Conservation (phyloP, 2,888 invertebrate species). For the Sisyra terminalis region DNA sequence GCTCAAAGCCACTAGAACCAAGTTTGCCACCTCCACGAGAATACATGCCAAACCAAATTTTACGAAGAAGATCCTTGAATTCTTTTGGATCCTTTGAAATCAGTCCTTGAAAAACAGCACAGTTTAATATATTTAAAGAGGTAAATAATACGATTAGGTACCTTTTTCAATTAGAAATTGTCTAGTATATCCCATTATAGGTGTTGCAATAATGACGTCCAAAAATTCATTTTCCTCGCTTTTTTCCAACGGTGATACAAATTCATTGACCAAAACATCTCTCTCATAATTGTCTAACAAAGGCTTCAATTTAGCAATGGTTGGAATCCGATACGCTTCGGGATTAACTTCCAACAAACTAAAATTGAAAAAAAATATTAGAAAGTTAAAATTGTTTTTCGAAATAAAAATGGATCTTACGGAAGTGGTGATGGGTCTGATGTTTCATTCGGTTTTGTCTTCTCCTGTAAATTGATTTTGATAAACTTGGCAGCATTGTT, state of each 20-base stretch:
- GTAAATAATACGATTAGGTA: slow-evolving; percentile 18
- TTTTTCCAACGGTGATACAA: slow-evolving; percentile 56
- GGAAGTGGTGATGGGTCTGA: slow-evolving; percentile 62
- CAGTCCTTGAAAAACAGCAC: neutral
- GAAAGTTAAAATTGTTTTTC: too few species aligned
- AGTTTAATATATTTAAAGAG: too few species aligned
- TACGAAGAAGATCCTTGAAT: slow-evolving; percentile 54
- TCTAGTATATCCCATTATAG: slow-evolving; percentile 56
- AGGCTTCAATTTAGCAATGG: slow-evolving; percentile 52
- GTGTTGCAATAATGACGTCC: slow-evolving; percentile 57
- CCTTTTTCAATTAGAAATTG: slow-evolving; percentile 44
- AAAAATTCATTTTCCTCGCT: slow-evolving; percentile 67
- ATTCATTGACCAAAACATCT: slow-evolving; percentile 54
- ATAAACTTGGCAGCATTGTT: slow-evolving; percentile 57
- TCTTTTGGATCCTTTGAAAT: slow-evolving; percentile 41
- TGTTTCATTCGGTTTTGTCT: slow-evolving; percentile 32
- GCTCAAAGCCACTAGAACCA: slow-evolving; percentile 86
- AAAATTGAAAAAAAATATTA: too few species aligned
- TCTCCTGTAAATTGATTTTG: slow-evolving; percentile 57
- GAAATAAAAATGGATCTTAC: slow-evolving; percentile 32
- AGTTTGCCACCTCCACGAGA: slow-evolving; percentile 60
- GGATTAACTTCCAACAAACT: slow-evolving; percentile 51
- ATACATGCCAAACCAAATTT: slow-evolving; percentile 69
- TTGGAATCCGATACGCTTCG: slow-evolving; percentile 46
- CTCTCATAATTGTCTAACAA: slow-evolving; percentile 78